These are phyloP conservation scores for Euglossa dilemma DNA, from an alignment of 1,140 invertebrate species.

Conservation along the genomic window DNA sequence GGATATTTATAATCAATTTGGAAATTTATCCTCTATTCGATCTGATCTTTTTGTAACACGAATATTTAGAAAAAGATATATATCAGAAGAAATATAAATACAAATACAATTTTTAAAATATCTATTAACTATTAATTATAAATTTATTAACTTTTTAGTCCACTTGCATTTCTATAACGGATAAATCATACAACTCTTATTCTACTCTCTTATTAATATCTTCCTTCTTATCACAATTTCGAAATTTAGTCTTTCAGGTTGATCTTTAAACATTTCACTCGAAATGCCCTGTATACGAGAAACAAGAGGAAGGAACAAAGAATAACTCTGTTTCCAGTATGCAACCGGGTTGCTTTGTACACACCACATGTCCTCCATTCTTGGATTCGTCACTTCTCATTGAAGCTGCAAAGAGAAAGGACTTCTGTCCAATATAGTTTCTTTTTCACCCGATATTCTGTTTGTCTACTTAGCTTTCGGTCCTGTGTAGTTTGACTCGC, in stretches of 20 bases:
- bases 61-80: no score
- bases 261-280: not conserved
- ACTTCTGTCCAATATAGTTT: not conserved
- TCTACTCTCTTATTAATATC: not conserved
- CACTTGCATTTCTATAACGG: no score
- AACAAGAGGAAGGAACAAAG: not conserved
- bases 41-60: no score
- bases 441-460: conserved; percentile 15
- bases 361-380: not conserved
- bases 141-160: no score
- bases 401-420: conserved; percentile 10
- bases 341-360: not conserved
- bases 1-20: no score
- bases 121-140: no score
- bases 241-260: not conserved
- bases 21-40: no score
- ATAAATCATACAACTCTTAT: not conserved
- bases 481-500: not conserved
- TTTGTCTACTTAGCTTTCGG: not conserved
- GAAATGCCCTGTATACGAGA: not conserved
- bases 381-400: not conserved
- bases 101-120: no score
- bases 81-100: no score
- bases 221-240: not conserved
- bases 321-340: conserved; percentile 2